phyloP scores from a whole-genome alignment of 2,888 invertebrate species.

The Drosophila engyochracea region DNA sequence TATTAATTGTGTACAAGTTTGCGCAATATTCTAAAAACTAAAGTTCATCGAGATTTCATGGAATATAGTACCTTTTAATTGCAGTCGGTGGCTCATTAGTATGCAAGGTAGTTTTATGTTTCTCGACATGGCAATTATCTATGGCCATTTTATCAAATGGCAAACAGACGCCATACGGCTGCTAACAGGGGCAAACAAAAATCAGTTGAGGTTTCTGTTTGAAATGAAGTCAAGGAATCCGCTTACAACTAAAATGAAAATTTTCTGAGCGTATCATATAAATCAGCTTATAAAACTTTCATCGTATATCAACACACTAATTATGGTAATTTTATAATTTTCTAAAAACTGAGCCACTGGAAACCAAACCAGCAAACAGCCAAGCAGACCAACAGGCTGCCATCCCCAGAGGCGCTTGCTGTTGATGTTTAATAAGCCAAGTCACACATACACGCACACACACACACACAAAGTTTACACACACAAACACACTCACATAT shows the following conservation, averaged over 20 bases:
- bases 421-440: conserved; percentile 73
- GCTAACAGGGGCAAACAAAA: background rate
- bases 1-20: background rate
- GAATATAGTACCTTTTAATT: conserved; percentile 22
- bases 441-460: conserved; percentile 32
- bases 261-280: conserved; percentile 58
- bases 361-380: conserved; percentile 14
- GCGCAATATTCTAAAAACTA: background rate
- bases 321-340: conserved; percentile 77
- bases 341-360: conserved; percentile 54
- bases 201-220: background rate
- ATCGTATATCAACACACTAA: conserved; percentile 74
- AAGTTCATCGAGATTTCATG: conserved; percentile 3
- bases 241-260: conserved; percentile 46
- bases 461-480: background rate
- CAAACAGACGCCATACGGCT: conserved; percentile 25
- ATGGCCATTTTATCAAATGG: conserved; percentile 35
- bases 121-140: conserved; percentile 38
- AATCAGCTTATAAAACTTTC: conserved; percentile 74
- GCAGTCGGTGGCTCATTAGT: conserved; percentile 17
- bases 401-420: conserved; percentile 64
- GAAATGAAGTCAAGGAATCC: conserved; percentile 40
- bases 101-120: conserved; percentile 26
- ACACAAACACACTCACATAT: conserved; percentile 12
- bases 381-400: conserved; percentile 25